Base-by-base conservation (phyloP, 2,797 vertebrate genomes). In the Pelochelys cantorii region DNA sequence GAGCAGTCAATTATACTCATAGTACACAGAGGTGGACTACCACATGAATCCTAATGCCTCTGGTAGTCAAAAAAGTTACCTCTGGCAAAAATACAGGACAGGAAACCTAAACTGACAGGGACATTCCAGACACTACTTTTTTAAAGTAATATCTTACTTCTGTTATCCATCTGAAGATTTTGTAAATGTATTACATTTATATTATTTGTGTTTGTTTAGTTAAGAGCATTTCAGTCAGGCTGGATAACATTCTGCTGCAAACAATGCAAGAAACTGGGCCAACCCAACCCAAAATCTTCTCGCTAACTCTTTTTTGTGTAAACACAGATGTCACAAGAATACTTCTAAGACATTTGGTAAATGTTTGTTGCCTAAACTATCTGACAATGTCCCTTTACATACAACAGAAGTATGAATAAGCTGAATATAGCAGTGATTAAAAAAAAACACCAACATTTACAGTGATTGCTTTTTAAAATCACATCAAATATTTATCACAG, bases 41-140 rank as follows among this genome's bases (percentile, higher is more conserved):
- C 79, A 1, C 2, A 62, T 1, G 31, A 85, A 48, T 7, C 8
- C 34, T 42, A 27, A 71, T 52, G 54, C 78, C 75, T 11, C 23
- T 0, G 5, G 54, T 65, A 84, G 23, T 85, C 59, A 12, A 8
- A 12, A 8, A 71, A 56, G 80, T 55, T 55, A 22, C 5, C 77
- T 85, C 81, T 78, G 78, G 65, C 78, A 42, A 60, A 86, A 95
- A 87, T 7, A 84, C 91, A 89, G 88, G 23, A 80, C 89, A 65
- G 85, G 81, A 86, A 94, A 77, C 25, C 42, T 81, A 27, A 57
- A 90, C 55, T 81, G 86, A 68, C 89, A 93, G 89, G 88, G 86
- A 75, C 75, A 11, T 2, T 56, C 56, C 56, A 78, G 65, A 83
- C 29, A 80, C 25, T 3, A 11, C 17, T 34, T 34, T 14, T 31